Base-by-base conservation (phyloP, 2,113 vertebrate species). In the Camelus bactrianus region DNA sequence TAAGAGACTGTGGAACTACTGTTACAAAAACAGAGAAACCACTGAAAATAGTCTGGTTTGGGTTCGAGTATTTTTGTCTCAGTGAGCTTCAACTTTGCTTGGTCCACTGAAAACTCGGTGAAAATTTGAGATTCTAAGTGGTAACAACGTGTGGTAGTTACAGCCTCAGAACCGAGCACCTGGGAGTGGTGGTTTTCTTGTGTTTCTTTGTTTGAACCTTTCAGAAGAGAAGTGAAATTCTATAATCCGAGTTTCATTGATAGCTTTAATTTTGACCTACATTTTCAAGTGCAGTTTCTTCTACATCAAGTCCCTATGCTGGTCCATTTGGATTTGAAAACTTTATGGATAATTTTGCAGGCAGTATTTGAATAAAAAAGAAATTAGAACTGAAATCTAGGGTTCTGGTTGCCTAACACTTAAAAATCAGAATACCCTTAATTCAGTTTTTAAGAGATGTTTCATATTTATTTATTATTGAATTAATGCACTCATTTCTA, bases 161-260 rank as follows among this genome's bases (percentile, higher is more conserved):
- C 19, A 79, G 54, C 65, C 56, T 91, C 80, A 48, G 48, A 88
- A 58, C n/a, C 52, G 69, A 96, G 67, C 97, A 97, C 89, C 97
- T 98, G 97, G 91, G 48, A 64, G 30, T 89, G 54, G 96, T 95
- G 95, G 94, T 94, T 95, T 94, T 84, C 72, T 96, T 96, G 81
- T 88, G 69, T 94, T 97, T 96, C 91, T 84, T 94, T 94, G 56
- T 93, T 91, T 92, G 92, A 85, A 16, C 95, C 73, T 96, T 96
- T 96, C 96, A 96, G 73, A 97, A 96, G 97, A 97, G 98, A 98
- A 98, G 95, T 97, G 97, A 97, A 98, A 98, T 98, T 97, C 72
- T 94, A 42, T 91, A 60, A 73, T 90, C 50, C 26, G 48, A 89
- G 83, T 96, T 96, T 97, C 95, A 92, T 82, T 93, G 87, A 62